phyloP scores from a whole-genome alignment of 2,888 invertebrate genomes.

The Patella pellucida region DNA sequence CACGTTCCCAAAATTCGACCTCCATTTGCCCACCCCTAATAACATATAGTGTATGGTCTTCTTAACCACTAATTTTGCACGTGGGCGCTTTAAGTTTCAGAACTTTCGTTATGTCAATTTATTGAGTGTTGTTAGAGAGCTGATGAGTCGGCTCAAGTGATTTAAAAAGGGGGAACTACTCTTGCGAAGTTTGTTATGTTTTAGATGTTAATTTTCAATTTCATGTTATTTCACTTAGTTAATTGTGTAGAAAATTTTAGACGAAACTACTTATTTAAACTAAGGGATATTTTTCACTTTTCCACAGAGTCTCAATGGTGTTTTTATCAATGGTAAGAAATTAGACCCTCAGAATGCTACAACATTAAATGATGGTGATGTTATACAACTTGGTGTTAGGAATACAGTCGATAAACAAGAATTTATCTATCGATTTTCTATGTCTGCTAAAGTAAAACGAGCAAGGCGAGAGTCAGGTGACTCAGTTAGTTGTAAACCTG shows the following conservation, averaged over 20 bases:
- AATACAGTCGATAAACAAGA: conserved; percentile 45
- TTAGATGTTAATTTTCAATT: background rate
- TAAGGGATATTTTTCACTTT: background rate
- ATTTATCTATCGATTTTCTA: conserved; percentile 54
- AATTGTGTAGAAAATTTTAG: background rate
- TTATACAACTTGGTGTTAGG: conserved; percentile 56
- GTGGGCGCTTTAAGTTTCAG: too few species aligned
- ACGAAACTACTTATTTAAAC: too few species aligned
- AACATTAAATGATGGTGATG: conserved; percentile 55
- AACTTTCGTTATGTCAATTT: too few species aligned
- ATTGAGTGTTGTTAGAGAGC: too few species aligned
- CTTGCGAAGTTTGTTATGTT: background rate
- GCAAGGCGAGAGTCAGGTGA: conserved; percentile 27
- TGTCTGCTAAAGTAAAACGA: conserved; percentile 45
- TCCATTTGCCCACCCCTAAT: too few species aligned
- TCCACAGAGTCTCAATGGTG: conserved; percentile 63
- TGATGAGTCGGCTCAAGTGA: too few species aligned
- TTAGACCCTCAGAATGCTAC: conserved; percentile 40
- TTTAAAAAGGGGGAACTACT: too few species aligned
- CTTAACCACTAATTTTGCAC: too few species aligned
- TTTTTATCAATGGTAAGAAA: conserved; percentile 56
- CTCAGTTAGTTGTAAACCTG: conserved; percentile 12
- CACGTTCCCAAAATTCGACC: too few species aligned
- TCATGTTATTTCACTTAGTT: background rate
- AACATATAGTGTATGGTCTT: too few species aligned